Conservation (phyloP, 1,140 invertebrate genomes). For the Diorhabda sublineata region DNA sequence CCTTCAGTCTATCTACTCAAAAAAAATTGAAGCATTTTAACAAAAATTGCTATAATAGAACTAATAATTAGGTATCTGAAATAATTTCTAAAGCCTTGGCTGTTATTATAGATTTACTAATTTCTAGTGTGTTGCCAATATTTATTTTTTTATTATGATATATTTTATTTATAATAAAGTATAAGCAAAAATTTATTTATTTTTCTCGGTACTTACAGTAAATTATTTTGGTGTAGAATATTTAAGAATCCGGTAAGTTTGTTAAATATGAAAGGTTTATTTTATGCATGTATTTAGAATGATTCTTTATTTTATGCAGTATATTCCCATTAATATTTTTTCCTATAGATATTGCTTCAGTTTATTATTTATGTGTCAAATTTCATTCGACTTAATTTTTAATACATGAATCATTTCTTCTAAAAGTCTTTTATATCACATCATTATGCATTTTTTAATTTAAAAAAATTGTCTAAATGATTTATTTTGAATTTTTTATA, state of each 20-base stretch:
- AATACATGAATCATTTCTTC: too few relatives aligned
- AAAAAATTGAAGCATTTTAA: background rate
- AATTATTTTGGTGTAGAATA: background rate
- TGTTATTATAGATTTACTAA: background rate
- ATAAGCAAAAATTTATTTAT: background rate
- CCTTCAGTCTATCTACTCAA: too few relatives aligned
- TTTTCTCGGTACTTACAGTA: slow-evolving; percentile 3
- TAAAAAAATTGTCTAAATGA: too few relatives aligned
- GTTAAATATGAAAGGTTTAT: background rate
- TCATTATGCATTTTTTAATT: too few relatives aligned
- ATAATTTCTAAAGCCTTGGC: background rate
- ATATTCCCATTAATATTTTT: background rate
- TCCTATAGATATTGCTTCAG: background rate
- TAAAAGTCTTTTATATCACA: too few relatives aligned
- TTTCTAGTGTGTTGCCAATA: background rate
- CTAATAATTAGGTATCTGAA: background rate
- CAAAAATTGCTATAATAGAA: slow-evolving; percentile 1
- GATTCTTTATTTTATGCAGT: background rate
- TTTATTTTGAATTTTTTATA: slow-evolving; percentile 42
- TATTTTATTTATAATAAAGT: background rate
- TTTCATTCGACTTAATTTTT: too few relatives aligned
- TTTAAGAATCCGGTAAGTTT: background rate
- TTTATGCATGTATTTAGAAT: background rate
- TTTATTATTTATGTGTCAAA: too few relatives aligned
- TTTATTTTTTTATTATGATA: background rate